A percentile compares a stretch with the other conserved stretches of the same genome.
Evolutionary conservation across 2,888 invertebrate species (phyloP).

Genomic region (Noctua pronuba): DNA sequence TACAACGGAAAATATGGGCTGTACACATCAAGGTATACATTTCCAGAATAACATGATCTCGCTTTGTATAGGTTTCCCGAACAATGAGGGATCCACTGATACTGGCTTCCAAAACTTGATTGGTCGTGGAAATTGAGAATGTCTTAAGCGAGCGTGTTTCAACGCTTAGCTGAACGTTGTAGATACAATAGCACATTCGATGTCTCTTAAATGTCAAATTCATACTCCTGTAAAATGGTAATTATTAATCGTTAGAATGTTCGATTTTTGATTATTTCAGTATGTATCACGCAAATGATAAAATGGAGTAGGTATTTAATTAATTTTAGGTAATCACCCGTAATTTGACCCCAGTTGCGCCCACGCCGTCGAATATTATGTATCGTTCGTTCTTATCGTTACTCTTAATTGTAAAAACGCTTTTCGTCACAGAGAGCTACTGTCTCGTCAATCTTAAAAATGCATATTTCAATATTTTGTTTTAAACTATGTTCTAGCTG

Average conservation of each 20-base stretch:
- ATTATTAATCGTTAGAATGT: background rate
- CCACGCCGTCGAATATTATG: conserved; percentile 42
- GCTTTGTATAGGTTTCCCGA: background rate
- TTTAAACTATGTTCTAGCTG: conserved; percentile 70
- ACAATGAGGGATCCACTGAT: background rate
- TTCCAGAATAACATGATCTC: background rate
- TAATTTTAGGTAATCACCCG: background rate
- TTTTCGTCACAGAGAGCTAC: conserved; percentile 46
- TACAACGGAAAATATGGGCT: background rate
- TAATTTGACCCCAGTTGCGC: conserved; percentile 4
- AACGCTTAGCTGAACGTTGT: background rate
- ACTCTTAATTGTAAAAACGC: conserved; percentile 65
- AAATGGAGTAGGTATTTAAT: background rate
- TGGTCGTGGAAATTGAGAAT: background rate
- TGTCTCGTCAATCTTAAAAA: conserved; percentile 48
- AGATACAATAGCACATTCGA: background rate
- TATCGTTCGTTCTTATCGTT: conserved; percentile 67
- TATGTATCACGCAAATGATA: background rate
- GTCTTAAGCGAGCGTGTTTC: background rate
- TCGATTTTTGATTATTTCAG: background rate
- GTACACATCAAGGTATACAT: background rate
- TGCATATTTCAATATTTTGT: conserved; percentile 48
- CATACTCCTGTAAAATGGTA: background rate
- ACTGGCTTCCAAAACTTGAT: background rate
- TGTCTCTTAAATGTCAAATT: background rate